A percentile compares a stretch with the other conserved stretches of the same genome.
These are phyloP conservation scores for Cairina moschata DNA, from an alignment of 2,113 vertebrate genomes.

Conservation along the genomic window DNA sequence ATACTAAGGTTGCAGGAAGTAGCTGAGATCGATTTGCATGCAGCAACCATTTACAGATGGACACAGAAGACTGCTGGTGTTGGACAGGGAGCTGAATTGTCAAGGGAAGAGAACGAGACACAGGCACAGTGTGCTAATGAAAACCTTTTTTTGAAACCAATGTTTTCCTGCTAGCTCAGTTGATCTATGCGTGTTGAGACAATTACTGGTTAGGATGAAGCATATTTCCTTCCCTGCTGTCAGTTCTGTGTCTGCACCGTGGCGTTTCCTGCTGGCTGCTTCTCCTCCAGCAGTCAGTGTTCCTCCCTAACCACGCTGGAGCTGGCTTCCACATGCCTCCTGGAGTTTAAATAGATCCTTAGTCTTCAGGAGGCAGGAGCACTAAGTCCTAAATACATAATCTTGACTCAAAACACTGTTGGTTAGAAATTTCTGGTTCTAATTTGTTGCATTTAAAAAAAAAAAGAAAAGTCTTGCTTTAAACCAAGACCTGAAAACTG, in stretches of 20 bases:
- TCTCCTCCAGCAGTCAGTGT: not conserved
- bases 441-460: not conserved
- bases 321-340: not conserved
- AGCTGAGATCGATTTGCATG: not conserved
- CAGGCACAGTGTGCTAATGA: not conserved
- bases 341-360: not conserved
- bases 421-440: not conserved
- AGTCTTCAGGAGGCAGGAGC: not conserved
- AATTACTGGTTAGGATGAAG: not conserved
- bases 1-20: not conserved
- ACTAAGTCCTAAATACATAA: not conserved
- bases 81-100: not conserved
- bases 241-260: not conserved
- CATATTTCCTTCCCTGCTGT: not conserved
- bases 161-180: not conserved
- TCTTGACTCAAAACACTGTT: not conserved
- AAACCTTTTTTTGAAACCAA: not conserved
- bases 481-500: rapidly evolving
- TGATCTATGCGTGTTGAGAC: not conserved
- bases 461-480: not conserved
- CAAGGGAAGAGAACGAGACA: not conserved
- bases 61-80: not conserved
- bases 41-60: not conserved
- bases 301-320: not conserved
- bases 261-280: not conserved